Evolutionary conservation across 2,113 vertebrate species (phyloP).

Genomic region (Clarias gariepinus): DNA sequence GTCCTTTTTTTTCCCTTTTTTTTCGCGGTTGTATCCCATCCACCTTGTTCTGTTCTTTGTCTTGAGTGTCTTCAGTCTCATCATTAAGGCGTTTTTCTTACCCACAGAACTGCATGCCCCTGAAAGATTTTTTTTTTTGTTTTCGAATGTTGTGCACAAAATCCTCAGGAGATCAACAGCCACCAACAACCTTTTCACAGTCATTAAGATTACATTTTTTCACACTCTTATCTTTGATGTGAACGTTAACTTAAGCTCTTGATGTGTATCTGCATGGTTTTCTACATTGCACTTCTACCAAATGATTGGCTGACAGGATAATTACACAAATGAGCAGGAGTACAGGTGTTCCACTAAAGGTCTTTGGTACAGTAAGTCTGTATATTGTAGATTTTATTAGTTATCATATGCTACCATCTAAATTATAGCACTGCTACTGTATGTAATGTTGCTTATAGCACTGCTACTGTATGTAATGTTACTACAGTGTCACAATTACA

Average conservation of each 20-base stretch:
- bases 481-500: background rate
- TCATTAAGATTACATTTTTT: background rate
- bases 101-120: background rate
- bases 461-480: too few relatives aligned
- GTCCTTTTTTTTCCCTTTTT: background rate
- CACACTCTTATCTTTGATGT: background rate
- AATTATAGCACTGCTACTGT: background rate
- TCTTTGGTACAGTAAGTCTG: background rate
- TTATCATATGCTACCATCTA: background rate
- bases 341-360: background rate
- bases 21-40: background rate
- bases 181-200: background rate
- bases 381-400: background rate
- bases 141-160: background rate
- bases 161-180: background rate
- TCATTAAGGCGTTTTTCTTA: background rate
- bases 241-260: background rate
- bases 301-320: background rate
- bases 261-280: background rate
- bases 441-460: too few relatives aligned
- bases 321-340: background rate
- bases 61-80: background rate
- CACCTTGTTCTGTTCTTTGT: background rate
- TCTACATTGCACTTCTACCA: background rate
- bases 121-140: background rate